A percentile compares a stretch with the other conserved stretches of the same genome.
phyloP scores from a whole-genome alignment of 2,797 vertebrate genomes.

The Myotis findleyi region DNA sequence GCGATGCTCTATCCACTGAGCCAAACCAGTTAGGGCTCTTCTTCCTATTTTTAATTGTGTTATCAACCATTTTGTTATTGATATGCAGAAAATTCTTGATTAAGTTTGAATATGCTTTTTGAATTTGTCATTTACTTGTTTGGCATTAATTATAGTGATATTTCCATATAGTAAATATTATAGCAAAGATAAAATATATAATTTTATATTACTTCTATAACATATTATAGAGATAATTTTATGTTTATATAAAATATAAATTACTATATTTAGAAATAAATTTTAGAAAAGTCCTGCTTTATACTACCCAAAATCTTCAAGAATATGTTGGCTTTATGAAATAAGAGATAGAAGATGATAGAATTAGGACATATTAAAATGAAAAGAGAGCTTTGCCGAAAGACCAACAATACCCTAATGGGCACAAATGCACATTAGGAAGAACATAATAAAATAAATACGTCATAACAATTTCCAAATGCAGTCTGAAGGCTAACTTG shows the following conservation, averaged over 20 bases:
- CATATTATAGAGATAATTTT: neutral
- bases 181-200: neutral
- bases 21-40: no score
- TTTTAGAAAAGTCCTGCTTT: neutral
- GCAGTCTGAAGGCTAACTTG: neutral
- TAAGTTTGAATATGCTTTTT: constrained; percentile 34
- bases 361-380: neutral
- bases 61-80: constrained; percentile 10
- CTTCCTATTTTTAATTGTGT: neutral
- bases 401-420: neutral
- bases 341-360: neutral
- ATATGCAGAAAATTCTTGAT: neutral
- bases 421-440: neutral
- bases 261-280: neutral
- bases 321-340: neutral
- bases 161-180: neutral
- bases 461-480: neutral
- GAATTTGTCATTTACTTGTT: constrained; percentile 12
- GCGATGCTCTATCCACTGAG: no score
- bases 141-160: neutral
- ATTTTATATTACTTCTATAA: neutral
- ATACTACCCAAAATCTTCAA: neutral
- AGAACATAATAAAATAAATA: neutral
- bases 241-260: neutral
- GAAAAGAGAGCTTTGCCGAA: neutral